Evolutionary conservation across 1,140 invertebrate species (phyloP).

Genomic region (Caenorhabditis tropicalis): DNA sequence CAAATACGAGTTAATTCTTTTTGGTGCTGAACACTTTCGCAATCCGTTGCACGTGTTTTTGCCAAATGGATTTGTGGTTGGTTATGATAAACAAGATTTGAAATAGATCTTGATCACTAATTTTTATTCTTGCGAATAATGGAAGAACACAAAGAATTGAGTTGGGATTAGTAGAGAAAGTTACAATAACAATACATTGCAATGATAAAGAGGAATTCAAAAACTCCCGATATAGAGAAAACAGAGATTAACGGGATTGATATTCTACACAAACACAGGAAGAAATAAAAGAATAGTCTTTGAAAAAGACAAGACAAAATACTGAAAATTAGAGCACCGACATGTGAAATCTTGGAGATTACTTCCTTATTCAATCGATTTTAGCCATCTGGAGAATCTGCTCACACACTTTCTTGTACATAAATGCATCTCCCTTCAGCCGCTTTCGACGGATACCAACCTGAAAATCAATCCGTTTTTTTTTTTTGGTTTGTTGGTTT

Average conservation of each 20-base stretch:
- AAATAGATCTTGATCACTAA: constrained; percentile 17
- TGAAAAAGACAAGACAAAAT: constrained; percentile 3
- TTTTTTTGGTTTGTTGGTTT: background rate
- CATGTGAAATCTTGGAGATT: background rate
- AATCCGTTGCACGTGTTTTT: constrained; percentile 28
- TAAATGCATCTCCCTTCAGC: constrained; percentile 83
- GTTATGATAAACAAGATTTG: background rate
- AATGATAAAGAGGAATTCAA: background rate
- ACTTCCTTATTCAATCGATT: background rate
- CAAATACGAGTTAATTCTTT: constrained; percentile 29
- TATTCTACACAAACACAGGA: constrained; percentile 19
- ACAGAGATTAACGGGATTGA: background rate
- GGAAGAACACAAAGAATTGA: background rate
- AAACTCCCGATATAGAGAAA: background rate
- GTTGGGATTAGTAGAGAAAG: background rate
- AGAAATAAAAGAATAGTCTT: background rate
- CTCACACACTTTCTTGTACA: constrained; percentile 84
- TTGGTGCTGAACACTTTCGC: constrained; percentile 38
- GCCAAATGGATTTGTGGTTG: background rate
- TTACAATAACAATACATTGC: background rate
- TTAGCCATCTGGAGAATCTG: constrained; percentile 51
- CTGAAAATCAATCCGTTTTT: background rate
- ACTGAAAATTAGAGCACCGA: background rate
- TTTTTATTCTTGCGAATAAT: background rate
- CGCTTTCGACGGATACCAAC: constrained; percentile 81